These are phyloP conservation scores for Arizona elegans DNA, from an alignment of 2,113 vertebrate genomes.

Conservation along the genomic window DNA sequence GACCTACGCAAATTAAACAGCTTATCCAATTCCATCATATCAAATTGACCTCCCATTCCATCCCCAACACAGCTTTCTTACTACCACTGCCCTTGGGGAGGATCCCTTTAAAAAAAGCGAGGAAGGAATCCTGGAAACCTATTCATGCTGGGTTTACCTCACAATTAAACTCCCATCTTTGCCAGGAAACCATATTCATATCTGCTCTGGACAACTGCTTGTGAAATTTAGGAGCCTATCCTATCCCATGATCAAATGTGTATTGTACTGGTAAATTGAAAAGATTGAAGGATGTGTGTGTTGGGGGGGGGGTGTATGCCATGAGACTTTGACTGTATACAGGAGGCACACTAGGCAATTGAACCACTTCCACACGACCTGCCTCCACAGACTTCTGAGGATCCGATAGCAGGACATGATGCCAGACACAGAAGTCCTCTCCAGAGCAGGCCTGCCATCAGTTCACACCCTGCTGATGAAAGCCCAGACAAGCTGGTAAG, in stretches of 20 bases:
- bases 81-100: not conserved
- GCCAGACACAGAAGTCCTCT: no score
- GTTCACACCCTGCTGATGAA: no score
- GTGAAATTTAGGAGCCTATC: not conserved
- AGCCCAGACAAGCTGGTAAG: no score
- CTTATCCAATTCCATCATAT: not conserved
- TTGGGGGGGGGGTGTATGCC: no score
- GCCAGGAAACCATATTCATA: not conserved
- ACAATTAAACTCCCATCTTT: not conserved
- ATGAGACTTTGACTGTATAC: no score
- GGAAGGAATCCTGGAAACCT: not conserved
- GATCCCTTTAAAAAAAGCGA: not conserved
- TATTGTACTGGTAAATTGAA: not conserved
- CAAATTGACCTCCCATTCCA: not conserved
- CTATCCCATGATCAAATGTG: not conserved
- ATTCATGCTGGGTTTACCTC: not conserved
- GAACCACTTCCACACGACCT: no score
- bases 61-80: not conserved
- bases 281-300: not conserved
- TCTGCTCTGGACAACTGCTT: not conserved
- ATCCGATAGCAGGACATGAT: no score
- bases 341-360: no score
- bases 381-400: no score
- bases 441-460: no score
- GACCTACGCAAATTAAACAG: not conserved